Conservation (phyloP, 2,888 invertebrate species). For the Drosophila neonasuta region DNA sequence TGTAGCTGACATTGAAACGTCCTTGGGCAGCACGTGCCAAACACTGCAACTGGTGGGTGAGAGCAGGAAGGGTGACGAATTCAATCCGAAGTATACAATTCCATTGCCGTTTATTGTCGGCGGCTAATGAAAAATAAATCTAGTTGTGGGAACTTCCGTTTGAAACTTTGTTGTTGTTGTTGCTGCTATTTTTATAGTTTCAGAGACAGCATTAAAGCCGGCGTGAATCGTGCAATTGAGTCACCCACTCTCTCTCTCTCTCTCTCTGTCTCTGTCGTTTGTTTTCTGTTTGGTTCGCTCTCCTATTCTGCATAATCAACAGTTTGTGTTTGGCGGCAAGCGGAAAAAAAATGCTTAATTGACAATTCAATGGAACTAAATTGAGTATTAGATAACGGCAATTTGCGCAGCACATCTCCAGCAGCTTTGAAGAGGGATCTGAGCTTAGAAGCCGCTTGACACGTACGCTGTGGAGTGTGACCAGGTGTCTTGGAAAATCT, state of each 20-base stretch:
- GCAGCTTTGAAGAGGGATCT: constrained; percentile 2
- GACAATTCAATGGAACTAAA: constrained; percentile 62
- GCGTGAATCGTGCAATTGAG: constrained; percentile 25
- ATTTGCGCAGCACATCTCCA: constrained; percentile 49
- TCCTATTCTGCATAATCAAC: constrained; percentile 42
- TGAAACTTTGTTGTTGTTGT: constrained; percentile 2
- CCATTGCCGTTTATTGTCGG: constrained; percentile 51
- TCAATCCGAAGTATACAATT: constrained; percentile 43
- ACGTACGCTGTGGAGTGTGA: constrained; percentile 8
- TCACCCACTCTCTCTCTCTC: constrained; percentile 12
- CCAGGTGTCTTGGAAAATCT: neutral
- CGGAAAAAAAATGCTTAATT: constrained; percentile 57
- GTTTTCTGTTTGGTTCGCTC: neutral
- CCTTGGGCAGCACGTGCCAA: constrained; percentile 69
- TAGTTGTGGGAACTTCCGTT: constrained; percentile 60
- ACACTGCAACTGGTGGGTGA: constrained; percentile 43
- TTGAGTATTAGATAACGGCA: constrained; percentile 61
- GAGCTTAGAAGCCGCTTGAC: neutral
- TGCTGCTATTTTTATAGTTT: constrained; percentile 21
- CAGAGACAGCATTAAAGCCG: constrained; percentile 31
- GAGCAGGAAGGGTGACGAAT: constrained; percentile 20
- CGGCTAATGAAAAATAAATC: constrained; percentile 30
- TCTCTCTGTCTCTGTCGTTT: constrained; percentile 5
- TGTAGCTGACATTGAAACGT: constrained; percentile 70
- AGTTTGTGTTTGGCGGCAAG: constrained; percentile 29